A percentile compares a stretch with the other conserved stretches of the same genome.
phyloP scores from a whole-genome alignment of 2,113 vertebrate species.

The Callionymus lyra region DNA sequence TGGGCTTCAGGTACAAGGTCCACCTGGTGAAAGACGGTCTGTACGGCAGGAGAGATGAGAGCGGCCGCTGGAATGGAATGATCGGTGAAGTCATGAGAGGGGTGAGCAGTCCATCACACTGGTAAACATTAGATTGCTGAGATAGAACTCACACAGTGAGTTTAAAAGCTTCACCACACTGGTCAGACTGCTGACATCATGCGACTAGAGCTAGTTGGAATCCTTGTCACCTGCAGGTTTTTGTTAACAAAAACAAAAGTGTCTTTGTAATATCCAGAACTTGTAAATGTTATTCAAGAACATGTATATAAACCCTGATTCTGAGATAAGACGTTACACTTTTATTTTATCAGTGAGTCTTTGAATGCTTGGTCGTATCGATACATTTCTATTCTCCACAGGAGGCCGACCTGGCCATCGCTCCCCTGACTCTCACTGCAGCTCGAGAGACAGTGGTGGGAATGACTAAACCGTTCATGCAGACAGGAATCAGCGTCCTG shows the following conservation, averaged over 20 bases:
- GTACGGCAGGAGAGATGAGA: constrained; percentile 66
- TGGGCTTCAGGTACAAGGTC: constrained; percentile 74
- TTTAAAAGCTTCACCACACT: no score
- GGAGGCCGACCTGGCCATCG: constrained; percentile 81
- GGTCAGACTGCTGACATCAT: no score
- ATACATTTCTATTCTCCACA: constrained; percentile 22
- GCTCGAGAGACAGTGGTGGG: constrained; percentile 71
- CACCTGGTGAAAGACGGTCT: constrained; percentile 71
- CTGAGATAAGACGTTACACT: no score
- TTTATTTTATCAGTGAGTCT: no score
- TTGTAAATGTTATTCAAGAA: no score
- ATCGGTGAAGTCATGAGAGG: constrained; percentile 74
- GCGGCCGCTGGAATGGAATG: constrained; percentile 79
- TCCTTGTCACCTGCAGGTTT: no score
- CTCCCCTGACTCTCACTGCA: constrained; percentile 77
- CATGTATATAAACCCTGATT: no score
- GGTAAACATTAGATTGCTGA: no score
- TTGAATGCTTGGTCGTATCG: neutral
- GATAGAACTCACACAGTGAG: no score
- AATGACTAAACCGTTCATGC: constrained; percentile 83
- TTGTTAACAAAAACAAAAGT: no score
- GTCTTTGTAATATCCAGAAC: no score
- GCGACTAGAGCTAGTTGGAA: no score
- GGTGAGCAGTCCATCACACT: constrained; percentile 58
- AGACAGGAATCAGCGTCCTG: constrained; percentile 81